Percentiles rank a stretch among this genome's conserved stretches.
These are phyloP conservation scores for Xestobium rufovillosum DNA, from an alignment of 2,888 invertebrate genomes.

Conservation along the genomic window DNA sequence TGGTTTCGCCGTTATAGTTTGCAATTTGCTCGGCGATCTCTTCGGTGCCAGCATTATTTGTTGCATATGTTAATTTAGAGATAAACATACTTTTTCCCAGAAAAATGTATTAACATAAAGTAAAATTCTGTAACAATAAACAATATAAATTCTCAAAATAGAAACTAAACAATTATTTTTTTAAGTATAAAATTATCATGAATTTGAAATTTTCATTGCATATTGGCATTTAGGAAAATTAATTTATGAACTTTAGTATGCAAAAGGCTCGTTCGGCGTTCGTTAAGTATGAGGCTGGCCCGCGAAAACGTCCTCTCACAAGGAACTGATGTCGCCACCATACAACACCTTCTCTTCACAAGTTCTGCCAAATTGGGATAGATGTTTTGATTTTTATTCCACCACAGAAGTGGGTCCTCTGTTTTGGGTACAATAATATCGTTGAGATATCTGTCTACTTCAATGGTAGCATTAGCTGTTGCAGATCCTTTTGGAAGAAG, in stretches of 20 bases:
- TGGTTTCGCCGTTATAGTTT: no score
- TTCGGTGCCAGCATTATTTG: no score
- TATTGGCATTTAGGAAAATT: not conserved
- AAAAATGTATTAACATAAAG: no score
- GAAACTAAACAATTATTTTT: no score
- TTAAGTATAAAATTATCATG: no score
- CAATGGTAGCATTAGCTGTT: not conserved
- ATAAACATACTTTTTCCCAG: no score
- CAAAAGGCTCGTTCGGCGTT: not conserved
- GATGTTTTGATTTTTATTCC: not conserved
- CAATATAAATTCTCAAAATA: no score
- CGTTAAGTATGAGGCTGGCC: conserved; percentile 3
- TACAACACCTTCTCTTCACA: not conserved
- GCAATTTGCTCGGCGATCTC: no score
- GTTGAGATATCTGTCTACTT: conserved; percentile 1
- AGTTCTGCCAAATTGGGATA: conserved; percentile 4
- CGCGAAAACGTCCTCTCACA: conserved; percentile 1
- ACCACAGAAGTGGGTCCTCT: not conserved
- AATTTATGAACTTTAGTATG: not conserved
- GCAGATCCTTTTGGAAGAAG: not conserved
- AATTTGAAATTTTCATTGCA: no score
- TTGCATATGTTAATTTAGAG: no score
- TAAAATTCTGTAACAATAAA: no score
- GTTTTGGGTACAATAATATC: not conserved
- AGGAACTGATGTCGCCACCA: conserved; percentile 1